Base-by-base conservation (phyloP, 2,113 vertebrate species). In the Megaleporinus macrocephalus region DNA sequence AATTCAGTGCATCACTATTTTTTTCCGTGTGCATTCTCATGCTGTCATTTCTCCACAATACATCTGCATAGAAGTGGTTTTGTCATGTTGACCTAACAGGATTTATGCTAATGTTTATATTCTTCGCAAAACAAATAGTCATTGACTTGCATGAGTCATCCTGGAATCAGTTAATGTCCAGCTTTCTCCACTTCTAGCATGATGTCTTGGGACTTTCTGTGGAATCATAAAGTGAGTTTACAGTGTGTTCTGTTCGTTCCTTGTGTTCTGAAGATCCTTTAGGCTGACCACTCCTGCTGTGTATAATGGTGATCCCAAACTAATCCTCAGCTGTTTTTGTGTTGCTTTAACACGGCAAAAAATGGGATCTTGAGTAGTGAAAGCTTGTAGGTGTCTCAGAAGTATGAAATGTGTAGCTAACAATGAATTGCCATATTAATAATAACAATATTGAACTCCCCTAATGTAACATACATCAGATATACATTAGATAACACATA, bases 191-290 rank as follows among this genome's bases (percentile, higher is more conserved):
- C 27, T 65, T 63, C 27, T 53, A 53, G 62, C 27, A 29, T 22
- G 9, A 18, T 30, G 59, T 41, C 18, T 11, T 47, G 57, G 22
- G 18, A 51, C 44, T 11, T 44, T 18, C 16, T 7, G 22, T 13
- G 20, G 20, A 36, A 36, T 11, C 12, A 49, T 13, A n/a, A 44
- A n/a, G 26, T 59, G 13, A n/a, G 49, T 18, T 18, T 66, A 30
- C 16, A 66, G 11, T 51, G 78, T 87, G 44, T 79, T 68, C 33
- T 14, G 29, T 30, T 33, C 24, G 12, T 57, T 57, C 4, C 51
- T 57, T 20, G 29, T 68, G 63, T 68, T 36, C 20, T 68, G 22
- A 24, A 20, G 3, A 18, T 22, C 65, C 65, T 36, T 36, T 22
- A 33, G 65, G 16, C 30, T 70, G 36, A 11, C 57, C 22, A 57